phyloP scores from a whole-genome alignment of 2,797 vertebrate species.

The Poeciliopsis turneri region DNA sequence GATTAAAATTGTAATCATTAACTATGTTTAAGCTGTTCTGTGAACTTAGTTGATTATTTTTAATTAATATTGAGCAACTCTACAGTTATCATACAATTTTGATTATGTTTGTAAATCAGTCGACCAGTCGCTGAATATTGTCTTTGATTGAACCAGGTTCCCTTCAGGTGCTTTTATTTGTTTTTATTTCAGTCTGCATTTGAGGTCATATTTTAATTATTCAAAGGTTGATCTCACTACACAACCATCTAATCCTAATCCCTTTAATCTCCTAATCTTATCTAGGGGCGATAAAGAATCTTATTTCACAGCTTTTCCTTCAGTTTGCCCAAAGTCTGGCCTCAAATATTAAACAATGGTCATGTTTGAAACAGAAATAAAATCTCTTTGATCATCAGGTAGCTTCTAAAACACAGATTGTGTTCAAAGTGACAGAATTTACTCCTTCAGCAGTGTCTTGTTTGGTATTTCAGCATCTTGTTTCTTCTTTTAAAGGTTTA shows the following conservation, averaged over 20 bases:
- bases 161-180: background rate
- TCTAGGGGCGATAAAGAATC: background rate
- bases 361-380: background rate
- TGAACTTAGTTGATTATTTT: background rate
- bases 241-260: conserved; percentile 21
- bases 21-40: background rate
- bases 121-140: background rate
- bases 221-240: conserved; percentile 4
- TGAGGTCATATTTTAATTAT: conserved; percentile 6
- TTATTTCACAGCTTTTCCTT: background rate
- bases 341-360: conserved; percentile 9
- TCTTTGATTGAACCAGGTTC: background rate
- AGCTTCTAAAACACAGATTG: background rate
- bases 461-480: background rate
- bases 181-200: background rate
- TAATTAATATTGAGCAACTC: background rate
- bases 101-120: background rate
- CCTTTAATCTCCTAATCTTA: conserved; percentile 22
- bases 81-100: background rate
- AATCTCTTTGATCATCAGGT: conserved; percentile 23
- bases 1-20: background rate
- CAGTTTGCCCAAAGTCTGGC: background rate
- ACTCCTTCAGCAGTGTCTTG: background rate
- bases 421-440: background rate
- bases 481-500: background rate